Evolutionary conservation across 2,888 invertebrate species (phyloP), one percentile per base, ranked within the genome.

Genomic region (Tenthredo scrophulariae): DNA sequence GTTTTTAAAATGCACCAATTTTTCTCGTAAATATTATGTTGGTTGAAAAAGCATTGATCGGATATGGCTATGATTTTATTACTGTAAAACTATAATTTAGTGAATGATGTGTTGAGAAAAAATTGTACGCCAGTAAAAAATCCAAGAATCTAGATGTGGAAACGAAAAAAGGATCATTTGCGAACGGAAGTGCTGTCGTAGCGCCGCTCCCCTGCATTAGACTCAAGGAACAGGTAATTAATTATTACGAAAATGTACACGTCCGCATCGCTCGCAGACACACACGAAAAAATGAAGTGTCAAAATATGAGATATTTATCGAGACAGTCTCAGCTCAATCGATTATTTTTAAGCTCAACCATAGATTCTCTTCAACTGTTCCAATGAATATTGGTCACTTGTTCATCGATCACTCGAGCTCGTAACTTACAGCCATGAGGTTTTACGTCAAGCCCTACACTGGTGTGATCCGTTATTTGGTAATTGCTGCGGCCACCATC

Each of bases 381-480:
- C 2, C 7, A 37, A 72, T 72, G 40, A 33, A n/a, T 72, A 37
- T 6, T 37, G 70, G 2, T n/a, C 70, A 40, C 7, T 72, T 22
- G 33, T n/a, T 37, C 37, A 72, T 72, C 37, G 40, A 9, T 40
- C 40, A 37, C 18, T 72, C 40, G 70, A 72, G 40, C n/a, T 40
- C 70, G 37, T 37, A 72, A 72, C 70, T 72, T n/a, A 18, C 18
- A 72, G 40, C 37, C 40, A 72, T 72, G 70, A 72, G 70, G 70
- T 72, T 40, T n/a, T 72, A 7, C 37, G n/a, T 67, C 33, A 33
- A 67, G 67, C 67, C 67, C 15, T 13, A 33, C 33, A 15, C 18
- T 33, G 6, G 26, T 15, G 18, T 67, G 67, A 13, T 29, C 67
- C 67, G 37, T 29, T 72, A 72, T 37, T 72, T 72, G 33, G 70